These are phyloP conservation scores for Carassius gibelio DNA, from an alignment of 2,113 vertebrate species.

Conservation along the genomic window DNA sequence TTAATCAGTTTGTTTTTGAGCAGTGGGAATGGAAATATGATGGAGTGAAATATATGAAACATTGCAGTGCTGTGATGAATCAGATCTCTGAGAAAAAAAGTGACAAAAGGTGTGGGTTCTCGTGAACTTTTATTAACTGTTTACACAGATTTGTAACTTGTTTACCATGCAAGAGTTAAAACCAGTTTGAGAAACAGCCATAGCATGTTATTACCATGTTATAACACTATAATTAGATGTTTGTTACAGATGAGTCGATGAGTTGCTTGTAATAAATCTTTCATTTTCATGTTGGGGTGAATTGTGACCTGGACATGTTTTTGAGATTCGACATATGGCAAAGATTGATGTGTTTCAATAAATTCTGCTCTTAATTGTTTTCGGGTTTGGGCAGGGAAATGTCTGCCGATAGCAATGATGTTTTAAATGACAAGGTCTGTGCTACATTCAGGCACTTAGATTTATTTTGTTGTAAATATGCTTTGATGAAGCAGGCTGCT, in stretches of 20 bases:
- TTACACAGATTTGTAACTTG: not conserved
- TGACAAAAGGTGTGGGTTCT: not conserved
- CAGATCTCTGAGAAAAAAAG: not conserved
- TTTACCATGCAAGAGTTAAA: not conserved
- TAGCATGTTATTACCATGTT: not conserved
- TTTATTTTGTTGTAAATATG: constrained; percentile 64
- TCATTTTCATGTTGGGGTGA: not conserved
- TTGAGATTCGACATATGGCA: not conserved
- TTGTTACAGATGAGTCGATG: not conserved
- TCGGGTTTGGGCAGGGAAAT: not conserved
- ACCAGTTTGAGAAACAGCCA: not conserved
- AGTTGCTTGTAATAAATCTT: not conserved
- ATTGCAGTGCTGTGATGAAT: constrained; percentile 48
- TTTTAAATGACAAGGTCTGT: constrained; percentile 55
- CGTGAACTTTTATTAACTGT: not conserved
- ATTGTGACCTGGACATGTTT: not conserved
- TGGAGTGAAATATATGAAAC: constrained; percentile 54
- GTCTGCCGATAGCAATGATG: constrained; percentile 20
- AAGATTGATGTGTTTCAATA: constrained; percentile 59
- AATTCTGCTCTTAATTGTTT: constrained; percentile 45
- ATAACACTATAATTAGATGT: not conserved
- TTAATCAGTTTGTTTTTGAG: constrained; percentile 19
- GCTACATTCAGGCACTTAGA: constrained; percentile 3
- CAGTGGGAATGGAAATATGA: constrained; percentile 50
- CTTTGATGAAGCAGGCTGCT: constrained; percentile 8